Evolutionary conservation across 1,140 invertebrate genomes (phyloP).

Genomic region (Cyclargus thomasi): DNA sequence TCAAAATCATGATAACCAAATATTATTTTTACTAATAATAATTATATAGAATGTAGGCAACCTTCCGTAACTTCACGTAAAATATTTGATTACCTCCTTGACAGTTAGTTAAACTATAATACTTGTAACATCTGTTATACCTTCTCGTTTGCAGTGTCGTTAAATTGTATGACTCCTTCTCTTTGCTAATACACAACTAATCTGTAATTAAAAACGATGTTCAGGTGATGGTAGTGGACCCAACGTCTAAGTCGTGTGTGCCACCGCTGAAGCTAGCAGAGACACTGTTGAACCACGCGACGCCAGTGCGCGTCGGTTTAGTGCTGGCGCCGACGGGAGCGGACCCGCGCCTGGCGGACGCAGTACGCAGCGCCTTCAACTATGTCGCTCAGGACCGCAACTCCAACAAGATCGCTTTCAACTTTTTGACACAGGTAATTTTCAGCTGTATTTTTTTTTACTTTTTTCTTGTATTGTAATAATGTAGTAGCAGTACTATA

Average conservation of each 20-base stretch:
- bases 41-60: too few species aligned
- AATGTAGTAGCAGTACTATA: too few species aligned
- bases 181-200: too few species aligned
- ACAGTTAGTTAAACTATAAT: too few species aligned
- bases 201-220: background rate
- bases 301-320: slow-evolving; percentile 92
- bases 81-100: too few species aligned
- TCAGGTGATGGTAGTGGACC: slow-evolving; percentile 92
- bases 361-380: slow-evolving; percentile 93
- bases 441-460: too few species aligned
- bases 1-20: too few species aligned
- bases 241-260: slow-evolving; percentile 80
- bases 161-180: too few species aligned
- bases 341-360: slow-evolving; percentile 82
- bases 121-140: too few species aligned
- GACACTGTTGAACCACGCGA: slow-evolving; percentile 93
- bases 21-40: too few species aligned
- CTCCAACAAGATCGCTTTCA: slow-evolving; percentile 81
- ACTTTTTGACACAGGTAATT: slow-evolving; percentile 89
- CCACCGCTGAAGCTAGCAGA: slow-evolving; percentile 91
- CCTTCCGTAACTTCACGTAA: too few species aligned
- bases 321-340: slow-evolving; percentile 84
- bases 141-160: too few species aligned
- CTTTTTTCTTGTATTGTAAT: background rate
- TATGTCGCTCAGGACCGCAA: slow-evolving; percentile 89